Percentiles rank a stretch among this genome's conserved stretches.
phyloP scores from a whole-genome alignment of 2,113 vertebrate species.

The Vulpes vulpes region DNA sequence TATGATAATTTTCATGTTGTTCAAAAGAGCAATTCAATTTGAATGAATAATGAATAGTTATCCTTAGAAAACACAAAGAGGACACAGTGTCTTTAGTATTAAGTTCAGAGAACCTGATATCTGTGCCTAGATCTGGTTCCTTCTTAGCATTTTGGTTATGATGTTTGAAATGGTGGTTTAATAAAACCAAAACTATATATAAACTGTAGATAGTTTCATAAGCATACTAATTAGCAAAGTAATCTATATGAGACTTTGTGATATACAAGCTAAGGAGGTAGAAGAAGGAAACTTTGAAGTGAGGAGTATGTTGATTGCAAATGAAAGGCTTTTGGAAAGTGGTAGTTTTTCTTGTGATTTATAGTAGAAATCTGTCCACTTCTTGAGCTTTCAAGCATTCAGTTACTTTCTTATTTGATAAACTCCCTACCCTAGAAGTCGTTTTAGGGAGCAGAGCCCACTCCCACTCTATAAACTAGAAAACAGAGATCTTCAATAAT shows the following conservation, averaged over 20 bases:
- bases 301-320: background rate
- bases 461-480: background rate
- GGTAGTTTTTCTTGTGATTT: background rate
- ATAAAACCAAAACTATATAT: slow-evolving; percentile 9
- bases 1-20: slow-evolving; percentile 60
- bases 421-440: background rate
- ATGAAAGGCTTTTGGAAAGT: background rate
- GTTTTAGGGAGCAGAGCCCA: background rate
- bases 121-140: background rate
- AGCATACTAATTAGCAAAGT: background rate
- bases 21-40: slow-evolving; percentile 27
- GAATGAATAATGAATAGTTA: slow-evolving; percentile 54
- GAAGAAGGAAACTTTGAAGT: background rate
- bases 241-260: background rate
- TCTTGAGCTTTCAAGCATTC: background rate
- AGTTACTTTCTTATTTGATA: background rate
- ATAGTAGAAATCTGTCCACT: background rate
- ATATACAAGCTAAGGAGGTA: background rate
- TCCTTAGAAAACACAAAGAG: slow-evolving; percentile 31
- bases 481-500: background rate
- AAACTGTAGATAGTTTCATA: background rate
- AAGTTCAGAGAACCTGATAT: background rate
- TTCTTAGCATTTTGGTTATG: background rate
- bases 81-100: background rate
- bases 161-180: background rate